Evolutionary conservation across 2,113 vertebrate species (phyloP).

Genomic region (Antechinus stuartii): DNA sequence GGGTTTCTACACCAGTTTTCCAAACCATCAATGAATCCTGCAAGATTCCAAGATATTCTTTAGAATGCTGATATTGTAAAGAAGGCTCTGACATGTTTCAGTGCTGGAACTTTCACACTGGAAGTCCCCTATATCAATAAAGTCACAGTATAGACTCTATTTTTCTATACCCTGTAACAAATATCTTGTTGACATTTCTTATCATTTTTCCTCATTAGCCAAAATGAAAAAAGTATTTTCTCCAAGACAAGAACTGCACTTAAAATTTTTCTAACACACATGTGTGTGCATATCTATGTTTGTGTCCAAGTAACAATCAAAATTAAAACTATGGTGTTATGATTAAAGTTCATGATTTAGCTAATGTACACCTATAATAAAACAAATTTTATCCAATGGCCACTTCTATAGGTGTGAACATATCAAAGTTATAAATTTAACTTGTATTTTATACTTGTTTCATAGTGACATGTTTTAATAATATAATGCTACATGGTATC

Average conservation of each 20-base stretch:
- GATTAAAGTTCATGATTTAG: not conserved
- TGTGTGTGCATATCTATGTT: not conserved
- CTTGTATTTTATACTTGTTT: not conserved
- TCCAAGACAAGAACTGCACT: not conserved
- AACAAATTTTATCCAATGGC: not conserved
- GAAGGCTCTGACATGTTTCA: not conserved
- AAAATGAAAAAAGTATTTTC: not conserved
- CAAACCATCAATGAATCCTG: not conserved
- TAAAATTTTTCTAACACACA: not conserved
- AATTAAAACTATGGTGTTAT: not conserved
- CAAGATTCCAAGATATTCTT: not conserved
- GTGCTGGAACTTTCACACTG: not conserved
- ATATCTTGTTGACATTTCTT: not conserved
- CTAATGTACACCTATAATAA: not conserved
- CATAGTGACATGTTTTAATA: not conserved
- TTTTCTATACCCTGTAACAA: not conserved
- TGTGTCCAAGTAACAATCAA: not conserved
- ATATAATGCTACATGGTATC: too few species aligned
- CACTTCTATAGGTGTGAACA: not conserved
- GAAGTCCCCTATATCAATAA: not conserved
- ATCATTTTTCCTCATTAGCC: not conserved
- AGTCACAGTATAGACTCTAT: not conserved
- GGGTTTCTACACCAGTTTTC: not conserved
- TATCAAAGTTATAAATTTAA: not conserved
- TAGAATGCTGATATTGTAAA: not conserved